Conservation (phyloP, 2,888 invertebrate genomes). For the Idaea biselata region DNA sequence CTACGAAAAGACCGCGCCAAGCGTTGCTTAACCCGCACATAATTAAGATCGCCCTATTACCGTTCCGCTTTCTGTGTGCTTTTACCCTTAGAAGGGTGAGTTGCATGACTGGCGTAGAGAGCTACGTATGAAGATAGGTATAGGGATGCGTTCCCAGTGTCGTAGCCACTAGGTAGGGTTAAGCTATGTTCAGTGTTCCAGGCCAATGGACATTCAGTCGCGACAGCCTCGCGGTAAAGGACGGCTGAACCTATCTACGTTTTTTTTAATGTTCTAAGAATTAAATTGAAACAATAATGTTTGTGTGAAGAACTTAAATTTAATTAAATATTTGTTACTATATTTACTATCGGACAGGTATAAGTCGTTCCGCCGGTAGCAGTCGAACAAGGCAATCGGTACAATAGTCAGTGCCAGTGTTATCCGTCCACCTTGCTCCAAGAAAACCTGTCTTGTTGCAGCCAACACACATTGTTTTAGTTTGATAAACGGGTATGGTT, state of each 20-base stretch:
- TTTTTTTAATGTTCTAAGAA: background rate
- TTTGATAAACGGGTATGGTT: slow-evolving; percentile 63
- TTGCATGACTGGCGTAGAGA: slow-evolving; percentile 16
- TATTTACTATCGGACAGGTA: slow-evolving; percentile 54
- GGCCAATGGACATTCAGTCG: slow-evolving; percentile 64
- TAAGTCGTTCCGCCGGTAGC: slow-evolving; percentile 60
- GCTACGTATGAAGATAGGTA: slow-evolving; percentile 12
- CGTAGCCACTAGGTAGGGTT: slow-evolving; percentile 33
- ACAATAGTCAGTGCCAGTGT: slow-evolving; percentile 72
- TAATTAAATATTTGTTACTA: slow-evolving; percentile 11
- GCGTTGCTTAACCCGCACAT: no score
- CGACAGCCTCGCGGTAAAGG: slow-evolving; percentile 49
- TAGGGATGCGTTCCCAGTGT: slow-evolving; percentile 19
- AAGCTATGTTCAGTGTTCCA: slow-evolving; percentile 74
- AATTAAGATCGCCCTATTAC: background rate
- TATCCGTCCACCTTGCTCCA: slow-evolving; percentile 74
- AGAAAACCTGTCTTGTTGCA: slow-evolving; percentile 67
- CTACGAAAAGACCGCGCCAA: no score
- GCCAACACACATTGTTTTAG: slow-evolving; percentile 68
- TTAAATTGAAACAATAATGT: slow-evolving; percentile 17
- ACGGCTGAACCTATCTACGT: slow-evolving; percentile 36
- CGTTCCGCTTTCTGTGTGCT: background rate
- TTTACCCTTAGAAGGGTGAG: slow-evolving; percentile 9
- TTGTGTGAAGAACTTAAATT: slow-evolving; percentile 15
- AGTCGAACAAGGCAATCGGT: slow-evolving; percentile 70